Evolutionary conservation across 2,888 invertebrate genomes (phyloP).

Genomic region (Meliscaeva auricollis): DNA sequence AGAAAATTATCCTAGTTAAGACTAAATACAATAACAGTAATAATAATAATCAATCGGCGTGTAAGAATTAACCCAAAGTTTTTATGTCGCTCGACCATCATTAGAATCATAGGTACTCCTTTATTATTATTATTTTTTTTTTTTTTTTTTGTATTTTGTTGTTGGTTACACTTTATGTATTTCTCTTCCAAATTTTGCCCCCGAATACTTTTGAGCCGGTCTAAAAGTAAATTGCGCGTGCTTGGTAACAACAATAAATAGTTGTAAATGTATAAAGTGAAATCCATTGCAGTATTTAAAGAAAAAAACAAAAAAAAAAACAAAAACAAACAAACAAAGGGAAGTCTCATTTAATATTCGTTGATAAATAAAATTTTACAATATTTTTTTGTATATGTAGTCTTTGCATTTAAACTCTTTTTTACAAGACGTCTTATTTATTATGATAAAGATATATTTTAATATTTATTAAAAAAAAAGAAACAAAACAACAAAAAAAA

Average conservation of each 20-base stretch:
- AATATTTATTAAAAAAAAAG: constrained; percentile 69
- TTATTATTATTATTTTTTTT: not conserved
- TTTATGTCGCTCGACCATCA: constrained; percentile 9
- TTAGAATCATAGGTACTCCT: constrained; percentile 38
- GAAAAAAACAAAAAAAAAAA: constrained; percentile 39
- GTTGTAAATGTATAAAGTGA: constrained; percentile 67
- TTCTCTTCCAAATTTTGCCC: constrained; percentile 42
- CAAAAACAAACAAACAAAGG: too few species aligned
- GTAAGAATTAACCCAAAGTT: constrained; percentile 61
- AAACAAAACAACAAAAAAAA: constrained; percentile 21
- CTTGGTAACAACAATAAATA: constrained; percentile 36
- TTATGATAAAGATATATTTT: constrained; percentile 67
- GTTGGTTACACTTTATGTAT: constrained; percentile 56
- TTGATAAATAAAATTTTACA: constrained; percentile 48
- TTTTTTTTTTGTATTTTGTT: constrained; percentile 10
- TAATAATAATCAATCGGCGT: constrained; percentile 70
- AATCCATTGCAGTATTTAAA: constrained; percentile 62
- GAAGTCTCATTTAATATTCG: constrained; percentile 39
- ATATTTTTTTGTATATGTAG: constrained; percentile 55
- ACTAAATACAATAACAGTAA: constrained; percentile 77
- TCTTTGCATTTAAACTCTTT: constrained; percentile 68
- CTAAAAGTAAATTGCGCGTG: constrained; percentile 46
- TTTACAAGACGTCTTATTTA: constrained; percentile 63
- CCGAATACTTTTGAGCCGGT: constrained; percentile 57
- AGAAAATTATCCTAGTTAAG: constrained; percentile 82